These are phyloP conservation scores for Chrysocyon brachyurus DNA, from an alignment of 2,797 vertebrate genomes.

Conservation along the genomic window DNA sequence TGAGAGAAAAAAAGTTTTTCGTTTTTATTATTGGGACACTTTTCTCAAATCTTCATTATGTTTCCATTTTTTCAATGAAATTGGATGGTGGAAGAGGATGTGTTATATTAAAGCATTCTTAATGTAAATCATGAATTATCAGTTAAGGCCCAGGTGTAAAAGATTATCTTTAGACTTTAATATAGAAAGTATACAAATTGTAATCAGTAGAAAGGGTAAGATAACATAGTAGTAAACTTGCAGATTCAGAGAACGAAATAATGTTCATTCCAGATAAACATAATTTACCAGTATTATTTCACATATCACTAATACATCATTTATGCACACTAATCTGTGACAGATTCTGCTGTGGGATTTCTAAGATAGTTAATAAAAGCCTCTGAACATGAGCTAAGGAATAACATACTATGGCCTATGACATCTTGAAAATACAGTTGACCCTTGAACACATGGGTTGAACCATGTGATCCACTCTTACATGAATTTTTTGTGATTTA, in stretches of 20 bases:
- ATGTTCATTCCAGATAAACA: background rate
- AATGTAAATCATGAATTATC: conserved; percentile 48
- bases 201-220: background rate
- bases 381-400: background rate
- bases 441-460: background rate
- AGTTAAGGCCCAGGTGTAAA: conserved; percentile 62
- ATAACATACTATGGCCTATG: background rate
- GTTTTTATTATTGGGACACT: conserved; percentile 57
- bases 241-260: conserved; percentile 3
- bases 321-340: background rate
- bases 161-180: conserved; percentile 7
- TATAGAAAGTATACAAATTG: conserved; percentile 1
- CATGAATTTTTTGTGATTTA: background rate
- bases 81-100: conserved; percentile 19
- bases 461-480: background rate
- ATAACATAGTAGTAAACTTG: background rate
- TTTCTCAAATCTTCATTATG: conserved; percentile 58
- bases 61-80: conserved; percentile 70
- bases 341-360: background rate
- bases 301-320: background rate
- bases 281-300: background rate
- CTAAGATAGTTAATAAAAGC: background rate
- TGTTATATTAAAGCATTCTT: conserved; percentile 63
- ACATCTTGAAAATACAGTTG: background rate
- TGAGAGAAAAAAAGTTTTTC: conserved; percentile 64